phyloP scores from a whole-genome alignment of 2,113 vertebrate genomes.

The Stegastes partitus region DNA sequence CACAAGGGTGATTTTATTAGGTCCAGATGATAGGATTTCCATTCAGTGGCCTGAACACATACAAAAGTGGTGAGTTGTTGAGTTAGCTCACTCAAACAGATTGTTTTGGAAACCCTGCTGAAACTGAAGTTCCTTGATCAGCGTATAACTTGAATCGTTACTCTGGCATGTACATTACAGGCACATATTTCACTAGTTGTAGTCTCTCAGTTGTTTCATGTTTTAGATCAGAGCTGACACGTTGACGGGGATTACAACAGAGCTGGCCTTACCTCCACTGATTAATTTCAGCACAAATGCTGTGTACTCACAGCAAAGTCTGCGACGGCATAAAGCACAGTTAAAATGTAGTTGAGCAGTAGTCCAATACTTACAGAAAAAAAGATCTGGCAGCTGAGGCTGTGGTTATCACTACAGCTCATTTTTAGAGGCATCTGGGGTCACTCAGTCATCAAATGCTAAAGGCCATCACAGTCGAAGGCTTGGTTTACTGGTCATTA shows the following conservation, averaged over 20 bases:
- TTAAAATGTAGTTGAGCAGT: conserved; percentile 17
- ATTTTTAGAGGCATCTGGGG: conserved; percentile 42
- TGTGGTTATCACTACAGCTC: conserved; percentile 32
- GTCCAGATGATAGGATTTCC: conserved; percentile 30
- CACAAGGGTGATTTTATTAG: conserved; percentile 28
- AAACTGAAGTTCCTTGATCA: conserved; percentile 26
- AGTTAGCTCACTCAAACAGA: conserved; percentile 38
- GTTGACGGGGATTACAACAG: conserved; percentile 36
- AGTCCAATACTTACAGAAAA: conserved; percentile 35
- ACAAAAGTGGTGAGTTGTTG: conserved; percentile 15
- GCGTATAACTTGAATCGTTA: conserved; percentile 35
- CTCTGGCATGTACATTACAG: conserved; percentile 37
- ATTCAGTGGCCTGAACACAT: conserved; percentile 24
- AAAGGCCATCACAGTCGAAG: conserved; percentile 39
- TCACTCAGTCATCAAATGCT: conserved; percentile 48
- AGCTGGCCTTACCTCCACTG: conserved; percentile 36
- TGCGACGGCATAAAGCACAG: conserved; percentile 2
- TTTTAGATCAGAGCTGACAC: conserved; percentile 28
- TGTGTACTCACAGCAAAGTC: neutral
- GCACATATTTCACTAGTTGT: conserved; percentile 38
- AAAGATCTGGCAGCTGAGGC: conserved; percentile 13
- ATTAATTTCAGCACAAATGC: conserved; percentile 43
- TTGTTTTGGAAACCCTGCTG: conserved; percentile 29
- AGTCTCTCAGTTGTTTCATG: conserved; percentile 34
- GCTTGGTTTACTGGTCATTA: conserved; percentile 41